Percentiles rank a stretch among this genome's conserved stretches.
phyloP scores from a whole-genome alignment of 2,888 invertebrate genomes.

The Gisinianus flammeolus region DNA sequence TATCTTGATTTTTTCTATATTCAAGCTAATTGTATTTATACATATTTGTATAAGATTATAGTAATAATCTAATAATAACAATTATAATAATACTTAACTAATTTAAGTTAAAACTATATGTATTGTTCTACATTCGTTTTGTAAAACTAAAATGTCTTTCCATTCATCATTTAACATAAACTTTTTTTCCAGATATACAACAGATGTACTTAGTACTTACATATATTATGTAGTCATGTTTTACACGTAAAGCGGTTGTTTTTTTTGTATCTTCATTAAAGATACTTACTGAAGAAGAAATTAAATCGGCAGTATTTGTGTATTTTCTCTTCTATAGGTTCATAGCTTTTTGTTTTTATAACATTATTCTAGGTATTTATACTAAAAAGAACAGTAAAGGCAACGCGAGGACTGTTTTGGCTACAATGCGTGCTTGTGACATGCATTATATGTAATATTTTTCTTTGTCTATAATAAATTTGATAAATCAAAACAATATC shows the following conservation, averaged over 20 bases:
- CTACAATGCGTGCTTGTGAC: slow-evolving; percentile 31
- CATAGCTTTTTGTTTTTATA: background rate
- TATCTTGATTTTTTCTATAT: background rate
- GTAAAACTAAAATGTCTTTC: slow-evolving; percentile 2
- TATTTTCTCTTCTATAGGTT: background rate
- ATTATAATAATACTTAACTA: background rate
- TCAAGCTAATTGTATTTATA: slow-evolving; percentile 2
- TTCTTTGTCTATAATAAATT: background rate
- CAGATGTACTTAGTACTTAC: background rate
- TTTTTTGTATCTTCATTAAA: background rate
- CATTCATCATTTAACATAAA: slow-evolving; percentile 1
- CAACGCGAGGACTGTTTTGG: slow-evolving; percentile 7
- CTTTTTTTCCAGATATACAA: background rate
- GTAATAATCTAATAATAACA: background rate
- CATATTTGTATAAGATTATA: too few species aligned
- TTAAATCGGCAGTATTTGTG: background rate
- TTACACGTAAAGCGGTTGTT: background rate
- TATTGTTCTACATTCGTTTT: too few species aligned
- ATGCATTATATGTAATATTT: background rate
- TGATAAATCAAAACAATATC: background rate
- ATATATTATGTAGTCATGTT: background rate
- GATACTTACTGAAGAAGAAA: background rate
- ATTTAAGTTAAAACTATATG: background rate
- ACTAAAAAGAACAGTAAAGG: background rate
- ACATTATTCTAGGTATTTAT: background rate